phyloP scores from a whole-genome alignment of 2,888 invertebrate genomes.

The Morinoia aosen region DNA sequence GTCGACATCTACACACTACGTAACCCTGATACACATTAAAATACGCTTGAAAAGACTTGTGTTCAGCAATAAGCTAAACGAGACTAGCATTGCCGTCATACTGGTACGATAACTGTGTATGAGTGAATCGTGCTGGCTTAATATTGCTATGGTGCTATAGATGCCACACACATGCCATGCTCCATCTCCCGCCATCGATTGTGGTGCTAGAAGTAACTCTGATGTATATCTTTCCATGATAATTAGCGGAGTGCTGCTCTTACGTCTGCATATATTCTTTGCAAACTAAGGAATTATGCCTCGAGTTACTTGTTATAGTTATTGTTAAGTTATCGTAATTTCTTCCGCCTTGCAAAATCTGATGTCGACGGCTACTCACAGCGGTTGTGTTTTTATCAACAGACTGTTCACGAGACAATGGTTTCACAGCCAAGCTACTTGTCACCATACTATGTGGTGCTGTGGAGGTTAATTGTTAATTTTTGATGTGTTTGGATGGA shows the following conservation, averaged over 20 bases:
- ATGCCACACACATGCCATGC: too few species aligned
- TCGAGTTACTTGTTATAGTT: not conserved
- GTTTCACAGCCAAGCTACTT: not conserved
- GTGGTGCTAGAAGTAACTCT: too few species aligned
- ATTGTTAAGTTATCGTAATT: not conserved
- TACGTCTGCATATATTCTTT: not conserved
- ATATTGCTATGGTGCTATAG: too few species aligned
- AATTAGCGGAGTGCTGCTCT: not conserved
- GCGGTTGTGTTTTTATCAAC: not conserved
- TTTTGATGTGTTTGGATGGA: not conserved
- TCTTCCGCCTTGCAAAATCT: not conserved
- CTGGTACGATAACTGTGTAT: too few species aligned
- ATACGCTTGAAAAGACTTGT: too few species aligned
- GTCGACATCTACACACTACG: too few species aligned
- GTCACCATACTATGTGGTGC: not conserved
- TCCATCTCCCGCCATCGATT: too few species aligned
- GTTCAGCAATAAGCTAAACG: too few species aligned
- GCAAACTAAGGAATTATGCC: not conserved
- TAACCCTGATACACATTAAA: too few species aligned
- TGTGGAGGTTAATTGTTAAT: not conserved
- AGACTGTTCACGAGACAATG: not conserved
- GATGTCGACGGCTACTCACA: not conserved
- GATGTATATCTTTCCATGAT: too few species aligned
- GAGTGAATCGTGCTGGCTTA: too few species aligned
- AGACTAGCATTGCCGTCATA: too few species aligned